Evolutionary conservation across 2,888 invertebrate genomes (phyloP).

Genomic region (Imbricaverruca yamaguchii): DNA sequence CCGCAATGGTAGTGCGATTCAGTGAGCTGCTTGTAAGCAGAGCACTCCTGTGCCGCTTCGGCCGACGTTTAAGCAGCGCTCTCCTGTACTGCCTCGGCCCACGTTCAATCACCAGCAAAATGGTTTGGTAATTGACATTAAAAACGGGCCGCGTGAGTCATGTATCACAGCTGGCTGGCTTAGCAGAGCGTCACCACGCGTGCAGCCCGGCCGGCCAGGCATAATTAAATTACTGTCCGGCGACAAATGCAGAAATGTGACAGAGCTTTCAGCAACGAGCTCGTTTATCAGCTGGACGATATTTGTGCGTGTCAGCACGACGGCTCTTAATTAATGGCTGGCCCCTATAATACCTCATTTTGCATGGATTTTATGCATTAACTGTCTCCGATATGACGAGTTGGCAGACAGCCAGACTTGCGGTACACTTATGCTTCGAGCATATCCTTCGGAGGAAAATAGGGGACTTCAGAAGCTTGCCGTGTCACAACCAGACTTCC

Average conservation of each 20-base stretch:
- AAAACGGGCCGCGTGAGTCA: background rate
- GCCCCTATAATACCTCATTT: slow-evolving; percentile 1
- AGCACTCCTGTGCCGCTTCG: background rate
- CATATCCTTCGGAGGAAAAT: background rate
- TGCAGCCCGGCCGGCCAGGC: background rate
- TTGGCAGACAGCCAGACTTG: background rate
- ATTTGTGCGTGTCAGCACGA: slow-evolving; percentile 14
- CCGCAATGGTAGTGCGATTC: slow-evolving; percentile 1
- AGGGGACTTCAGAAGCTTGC: background rate
- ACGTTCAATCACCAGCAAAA: background rate
- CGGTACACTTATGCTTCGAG: background rate
- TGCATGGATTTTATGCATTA: slow-evolving; percentile 21
- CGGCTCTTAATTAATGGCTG: background rate
- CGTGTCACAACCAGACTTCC: background rate
- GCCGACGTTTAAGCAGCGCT: background rate
- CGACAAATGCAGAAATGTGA: slow-evolving; percentile 8
- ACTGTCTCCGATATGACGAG: background rate
- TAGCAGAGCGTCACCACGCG: background rate
- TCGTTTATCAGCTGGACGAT: slow-evolving; percentile 12
- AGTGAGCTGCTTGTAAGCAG: background rate
- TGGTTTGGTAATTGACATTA: slow-evolving; percentile 14
- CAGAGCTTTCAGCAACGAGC: slow-evolving; percentile 5
- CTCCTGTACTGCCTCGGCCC: background rate
- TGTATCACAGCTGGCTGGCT: background rate
- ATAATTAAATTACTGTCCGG: background rate